These are phyloP conservation scores for Theonella swinhoei DNA, from an alignment of 37 sponge, comb jelly and placozoan genomes.

Conservation along the genomic window DNA sequence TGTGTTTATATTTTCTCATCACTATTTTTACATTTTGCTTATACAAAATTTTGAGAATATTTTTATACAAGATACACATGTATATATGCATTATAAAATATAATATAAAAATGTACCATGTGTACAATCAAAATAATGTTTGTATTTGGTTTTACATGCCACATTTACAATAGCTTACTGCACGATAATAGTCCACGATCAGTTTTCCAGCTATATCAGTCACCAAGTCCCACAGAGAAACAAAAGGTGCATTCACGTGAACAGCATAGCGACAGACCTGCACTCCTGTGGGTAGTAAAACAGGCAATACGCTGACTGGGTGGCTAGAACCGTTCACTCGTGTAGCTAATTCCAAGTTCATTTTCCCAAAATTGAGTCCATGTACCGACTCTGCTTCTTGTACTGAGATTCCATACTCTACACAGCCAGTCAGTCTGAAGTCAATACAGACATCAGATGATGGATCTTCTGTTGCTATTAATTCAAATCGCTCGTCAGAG, in stretches of 20 bases:
- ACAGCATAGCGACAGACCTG: constrained; percentile 48
- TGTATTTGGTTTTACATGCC: constrained; percentile 39
- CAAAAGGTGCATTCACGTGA: constrained; percentile 1
- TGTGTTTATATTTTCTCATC: too few species aligned
- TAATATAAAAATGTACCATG: too few species aligned
- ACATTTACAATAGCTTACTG: constrained; percentile 74
- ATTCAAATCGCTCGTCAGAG: constrained; percentile 41
- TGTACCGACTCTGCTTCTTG: constrained; percentile 57
- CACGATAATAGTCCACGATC: constrained; percentile 42
- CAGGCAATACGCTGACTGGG: constrained; percentile 46
- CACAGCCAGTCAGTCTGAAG: constrained; percentile 58
- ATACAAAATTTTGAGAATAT: too few species aligned
- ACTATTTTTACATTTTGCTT: too few species aligned
- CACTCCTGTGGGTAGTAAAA: constrained; percentile 44
- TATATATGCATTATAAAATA: too few species aligned
- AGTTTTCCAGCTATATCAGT: constrained; percentile 34
- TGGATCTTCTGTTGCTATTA: constrained; percentile 1
- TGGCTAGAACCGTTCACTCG: constrained; percentile 63
- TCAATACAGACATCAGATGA: too few species aligned
- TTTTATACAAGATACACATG: too few species aligned
- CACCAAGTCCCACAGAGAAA: constrained; percentile 26
- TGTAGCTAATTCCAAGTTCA: constrained; percentile 65
- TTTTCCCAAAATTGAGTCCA: constrained; percentile 65
- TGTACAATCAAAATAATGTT: too few species aligned
- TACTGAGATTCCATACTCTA: constrained; percentile 58